A percentile compares a stretch with the other conserved stretches of the same genome.
Evolutionary conservation across 1,140 invertebrate genomes (phyloP).

Genomic region (Rhagoletis pomonella): DNA sequence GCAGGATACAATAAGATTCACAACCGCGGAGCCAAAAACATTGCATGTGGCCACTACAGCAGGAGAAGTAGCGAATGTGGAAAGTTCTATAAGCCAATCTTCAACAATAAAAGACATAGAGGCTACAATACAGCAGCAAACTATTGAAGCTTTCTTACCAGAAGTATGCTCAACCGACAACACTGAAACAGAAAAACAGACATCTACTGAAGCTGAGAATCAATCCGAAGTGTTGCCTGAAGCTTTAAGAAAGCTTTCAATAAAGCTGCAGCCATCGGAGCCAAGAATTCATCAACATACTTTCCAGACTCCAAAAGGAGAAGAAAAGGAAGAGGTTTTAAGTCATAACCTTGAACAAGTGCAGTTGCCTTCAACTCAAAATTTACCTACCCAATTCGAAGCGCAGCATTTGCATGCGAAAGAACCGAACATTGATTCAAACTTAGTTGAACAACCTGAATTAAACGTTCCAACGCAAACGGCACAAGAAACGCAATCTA

Average conservation of each 20-base stretch:
- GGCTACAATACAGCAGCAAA: conserved; percentile 23
- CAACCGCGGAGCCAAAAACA: neutral
- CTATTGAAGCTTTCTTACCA: conserved; percentile 1
- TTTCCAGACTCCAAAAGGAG: neutral
- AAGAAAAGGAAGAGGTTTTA: neutral
- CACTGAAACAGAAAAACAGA: neutral
- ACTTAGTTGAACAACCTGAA: neutral
- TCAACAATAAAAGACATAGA: neutral
- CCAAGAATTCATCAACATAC: neutral
- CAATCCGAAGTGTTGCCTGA: neutral
- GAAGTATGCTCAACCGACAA: neutral
- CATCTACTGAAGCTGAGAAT: neutral
- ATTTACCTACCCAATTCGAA: neutral
- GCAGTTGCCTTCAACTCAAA: no score
- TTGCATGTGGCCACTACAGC: neutral
- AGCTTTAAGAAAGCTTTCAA: neutral
- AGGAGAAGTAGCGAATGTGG: neutral
- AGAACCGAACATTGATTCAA: neutral
- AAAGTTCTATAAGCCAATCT: neutral
- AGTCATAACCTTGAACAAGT: neutral
- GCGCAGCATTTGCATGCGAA: neutral
- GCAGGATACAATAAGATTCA: neutral
- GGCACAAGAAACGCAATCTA: neutral
- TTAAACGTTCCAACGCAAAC: no score
- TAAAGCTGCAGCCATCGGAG: neutral